phyloP scores from a whole-genome alignment of 64 coral and sea anemone genomes.

The Hydrozoanthus tunicans region DNA sequence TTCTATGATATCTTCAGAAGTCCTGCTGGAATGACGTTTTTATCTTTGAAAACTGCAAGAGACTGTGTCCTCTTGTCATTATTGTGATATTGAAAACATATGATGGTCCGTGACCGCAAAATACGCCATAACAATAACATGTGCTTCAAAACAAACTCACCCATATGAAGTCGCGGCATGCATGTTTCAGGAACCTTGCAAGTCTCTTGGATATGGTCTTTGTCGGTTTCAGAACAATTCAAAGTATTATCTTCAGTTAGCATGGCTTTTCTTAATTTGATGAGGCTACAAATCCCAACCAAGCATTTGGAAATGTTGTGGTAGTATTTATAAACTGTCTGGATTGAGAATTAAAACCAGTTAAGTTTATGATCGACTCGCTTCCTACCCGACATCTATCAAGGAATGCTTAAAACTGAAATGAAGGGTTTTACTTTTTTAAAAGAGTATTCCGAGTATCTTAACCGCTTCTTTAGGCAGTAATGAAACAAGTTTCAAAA shows the following conservation, averaged over 20 bases:
- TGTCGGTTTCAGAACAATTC: neutral
- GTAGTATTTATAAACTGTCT: neutral
- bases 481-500: neutral
- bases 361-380: neutral
- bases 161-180: no score
- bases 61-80: neutral
- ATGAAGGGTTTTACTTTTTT: neutral
- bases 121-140: conserved; percentile 34
- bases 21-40: neutral
- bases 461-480: neutral
- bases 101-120: conserved; percentile 17
- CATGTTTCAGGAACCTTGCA: no score
- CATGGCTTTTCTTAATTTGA: no score
- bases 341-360: neutral
- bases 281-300: no score
- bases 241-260: no score
- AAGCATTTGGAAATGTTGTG: no score
- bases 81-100: conserved; percentile 36
- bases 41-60: neutral
- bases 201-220: neutral
- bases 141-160: neutral
- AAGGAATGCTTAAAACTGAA: neutral
- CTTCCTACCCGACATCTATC: neutral
- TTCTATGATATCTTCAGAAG: neutral
- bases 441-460: neutral